These are phyloP conservation scores for Glaucomys volans DNA, from an alignment of 2,113 vertebrate species.

Conservation along the genomic window DNA sequence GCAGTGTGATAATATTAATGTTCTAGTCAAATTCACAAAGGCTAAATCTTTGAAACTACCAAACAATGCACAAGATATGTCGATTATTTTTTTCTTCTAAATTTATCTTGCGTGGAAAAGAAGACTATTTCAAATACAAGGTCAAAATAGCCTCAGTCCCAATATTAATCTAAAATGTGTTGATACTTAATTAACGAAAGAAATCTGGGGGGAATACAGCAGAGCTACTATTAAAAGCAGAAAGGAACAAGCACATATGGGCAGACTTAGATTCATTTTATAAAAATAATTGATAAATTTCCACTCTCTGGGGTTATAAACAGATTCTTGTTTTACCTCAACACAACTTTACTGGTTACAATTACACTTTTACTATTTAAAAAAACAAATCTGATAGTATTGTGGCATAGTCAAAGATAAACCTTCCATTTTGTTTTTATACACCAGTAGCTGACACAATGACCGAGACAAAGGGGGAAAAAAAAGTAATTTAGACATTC, in stretches of 20 bases:
- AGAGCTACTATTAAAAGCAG: not conserved
- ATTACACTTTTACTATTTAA: not conserved
- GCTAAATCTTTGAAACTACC: not conserved
- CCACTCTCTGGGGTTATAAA: not conserved
- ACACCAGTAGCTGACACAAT: not conserved
- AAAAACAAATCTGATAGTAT: not conserved
- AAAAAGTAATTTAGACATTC: constrained; percentile 23
- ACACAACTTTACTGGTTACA: not conserved
- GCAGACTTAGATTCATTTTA: constrained; percentile 12
- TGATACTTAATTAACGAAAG: constrained; percentile 67
- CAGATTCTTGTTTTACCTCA: not conserved
- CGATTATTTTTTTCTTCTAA: constrained; percentile 40
- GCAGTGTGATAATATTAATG: constrained; percentile 37
- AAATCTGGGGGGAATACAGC: not conserved
- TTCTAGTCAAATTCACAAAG: constrained; percentile 23
- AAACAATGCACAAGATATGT: constrained; percentile 7
- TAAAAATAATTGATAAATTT: constrained; percentile 13
- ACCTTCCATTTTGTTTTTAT: not conserved
- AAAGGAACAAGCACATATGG: constrained; percentile 5
- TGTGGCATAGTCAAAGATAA: not conserved
- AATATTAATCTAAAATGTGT: constrained; percentile 65
- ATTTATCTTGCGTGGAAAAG: constrained; percentile 34
- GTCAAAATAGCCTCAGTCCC: not conserved
- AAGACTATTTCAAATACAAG: constrained; percentile 49
- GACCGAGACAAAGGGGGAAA: not conserved